These are phyloP conservation scores for Temnopleurus reevesii DNA, from an alignment of 53 echinoderm and acorn worm genomes.

Conservation along the genomic window DNA sequence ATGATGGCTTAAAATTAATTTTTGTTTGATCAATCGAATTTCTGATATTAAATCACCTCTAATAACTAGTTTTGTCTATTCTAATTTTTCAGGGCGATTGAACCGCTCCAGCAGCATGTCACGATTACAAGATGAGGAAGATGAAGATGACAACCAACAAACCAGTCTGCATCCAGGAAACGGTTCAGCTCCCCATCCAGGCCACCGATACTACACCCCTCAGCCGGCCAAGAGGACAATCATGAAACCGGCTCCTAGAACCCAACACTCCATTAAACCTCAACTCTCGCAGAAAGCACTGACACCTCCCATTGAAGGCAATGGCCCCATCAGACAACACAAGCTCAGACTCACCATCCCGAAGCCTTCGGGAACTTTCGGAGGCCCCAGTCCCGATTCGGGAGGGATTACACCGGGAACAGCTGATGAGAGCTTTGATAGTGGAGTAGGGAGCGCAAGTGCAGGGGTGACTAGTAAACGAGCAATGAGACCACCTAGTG, in stretches of 20 bases:
- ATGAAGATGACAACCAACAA: neutral
- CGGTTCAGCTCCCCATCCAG: slow-evolving; percentile 41
- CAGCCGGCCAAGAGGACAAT: slow-evolving; percentile 47
- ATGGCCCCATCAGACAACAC: neutral
- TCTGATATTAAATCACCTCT: no score
- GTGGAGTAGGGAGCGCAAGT: slow-evolving; percentile 13
- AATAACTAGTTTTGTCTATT: no score
- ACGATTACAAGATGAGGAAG: slow-evolving; percentile 17
- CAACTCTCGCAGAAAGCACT: slow-evolving; percentile 19
- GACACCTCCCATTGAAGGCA: slow-evolving; percentile 26
- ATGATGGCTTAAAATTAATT: no score
- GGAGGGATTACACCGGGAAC: neutral
- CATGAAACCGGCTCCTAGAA: neutral
- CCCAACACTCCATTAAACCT: slow-evolving; percentile 3
- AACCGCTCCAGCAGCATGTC: slow-evolving; percentile 32
- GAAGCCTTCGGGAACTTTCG: slow-evolving; percentile 43
- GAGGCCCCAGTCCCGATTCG: neutral
- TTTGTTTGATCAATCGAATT: no score
- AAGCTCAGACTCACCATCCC: slow-evolving; percentile 41
- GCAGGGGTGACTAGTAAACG: neutral
- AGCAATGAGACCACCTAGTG: slow-evolving; percentile 41
- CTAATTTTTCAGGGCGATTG: slow-evolving; percentile 41
- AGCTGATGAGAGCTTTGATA: slow-evolving; percentile 7
- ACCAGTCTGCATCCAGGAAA: neutral
- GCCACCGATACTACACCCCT: slow-evolving; percentile 53